phyloP scores from a whole-genome alignment of 1,140 invertebrate genomes.

The Vollenhovia emeryi region DNA sequence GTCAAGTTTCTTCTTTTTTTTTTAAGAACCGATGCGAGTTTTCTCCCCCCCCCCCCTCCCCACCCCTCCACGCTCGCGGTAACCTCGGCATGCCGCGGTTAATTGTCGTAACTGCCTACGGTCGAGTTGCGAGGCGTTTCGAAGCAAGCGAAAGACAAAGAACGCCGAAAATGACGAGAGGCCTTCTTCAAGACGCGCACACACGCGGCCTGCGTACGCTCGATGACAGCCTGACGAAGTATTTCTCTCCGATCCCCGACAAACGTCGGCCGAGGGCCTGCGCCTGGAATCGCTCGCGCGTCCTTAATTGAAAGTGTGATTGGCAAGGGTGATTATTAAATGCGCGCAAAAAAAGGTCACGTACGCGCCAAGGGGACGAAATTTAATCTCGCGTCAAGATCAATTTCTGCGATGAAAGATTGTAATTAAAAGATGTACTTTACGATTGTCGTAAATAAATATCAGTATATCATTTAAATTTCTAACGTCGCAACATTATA shows the following conservation, averaged over 20 bases:
- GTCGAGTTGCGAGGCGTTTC: conserved; percentile 24
- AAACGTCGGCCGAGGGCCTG: conserved; percentile 17
- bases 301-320: conserved; percentile 63
- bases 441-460: not conserved
- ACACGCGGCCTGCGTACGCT: not conserved
- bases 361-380: not conserved
- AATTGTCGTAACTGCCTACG: conserved; percentile 67
- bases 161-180: conserved; percentile 57
- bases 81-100: conserved; percentile 45
- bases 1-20: conserved; percentile 48
- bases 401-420: not conserved
- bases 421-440: not conserved
- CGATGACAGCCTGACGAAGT: conserved; percentile 67
- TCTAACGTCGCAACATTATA: not conserved
- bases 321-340: conserved; percentile 63
- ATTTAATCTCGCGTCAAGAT: conserved; percentile 19
- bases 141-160: conserved; percentile 55
- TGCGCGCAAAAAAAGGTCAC: conserved; percentile 24
- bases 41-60: not conserved
- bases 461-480: not conserved
- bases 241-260: conserved; percentile 23
- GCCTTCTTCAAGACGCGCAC: conserved; percentile 6
- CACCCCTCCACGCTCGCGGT: conserved; percentile 16
- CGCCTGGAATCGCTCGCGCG: conserved; percentile 10
- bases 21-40: not conserved